Evolutionary conservation across 2,113 vertebrate genomes (phyloP).

Genomic region (Grallaria varia): DNA sequence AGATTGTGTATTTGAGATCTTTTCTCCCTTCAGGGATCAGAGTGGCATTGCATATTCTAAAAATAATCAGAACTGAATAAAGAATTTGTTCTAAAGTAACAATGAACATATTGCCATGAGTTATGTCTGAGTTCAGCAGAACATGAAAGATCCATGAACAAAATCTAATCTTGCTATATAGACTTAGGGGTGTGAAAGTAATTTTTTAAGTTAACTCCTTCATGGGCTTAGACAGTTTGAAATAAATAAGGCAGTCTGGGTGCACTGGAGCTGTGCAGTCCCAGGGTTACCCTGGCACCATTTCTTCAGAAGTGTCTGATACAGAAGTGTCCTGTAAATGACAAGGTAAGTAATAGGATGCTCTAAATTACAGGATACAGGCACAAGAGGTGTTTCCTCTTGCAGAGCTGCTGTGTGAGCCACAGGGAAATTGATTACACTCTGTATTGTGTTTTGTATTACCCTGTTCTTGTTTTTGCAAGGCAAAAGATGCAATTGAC

Average conservation of each 20-base stretch:
- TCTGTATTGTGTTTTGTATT: neutral
- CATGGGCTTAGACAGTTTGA: neutral
- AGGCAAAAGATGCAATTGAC: constrained; percentile 87
- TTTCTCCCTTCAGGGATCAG: neutral
- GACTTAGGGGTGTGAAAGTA: neutral
- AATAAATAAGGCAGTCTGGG: neutral
- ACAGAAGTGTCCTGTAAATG: fast-evolving
- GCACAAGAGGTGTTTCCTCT: neutral
- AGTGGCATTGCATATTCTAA: neutral
- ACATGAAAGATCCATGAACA: neutral
- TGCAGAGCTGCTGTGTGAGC: neutral
- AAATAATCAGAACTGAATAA: neutral
- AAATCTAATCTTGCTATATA: neutral
- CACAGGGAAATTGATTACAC: neutral
- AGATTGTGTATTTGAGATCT: neutral
- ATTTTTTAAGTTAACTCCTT: neutral
- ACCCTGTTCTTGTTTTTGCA: constrained; percentile 29
- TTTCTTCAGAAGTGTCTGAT: fast-evolving
- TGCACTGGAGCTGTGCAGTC: neutral
- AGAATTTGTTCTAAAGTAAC: neutral
- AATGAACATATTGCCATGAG: fast-evolving
- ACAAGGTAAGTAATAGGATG: neutral
- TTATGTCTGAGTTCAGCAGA: neutral
- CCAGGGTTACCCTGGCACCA: fast-evolving
- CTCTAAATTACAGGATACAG: neutral